Evolutionary conservation across 23 tunicate species (phyloP).

Genomic region (Halocynthia roretzi): DNA sequence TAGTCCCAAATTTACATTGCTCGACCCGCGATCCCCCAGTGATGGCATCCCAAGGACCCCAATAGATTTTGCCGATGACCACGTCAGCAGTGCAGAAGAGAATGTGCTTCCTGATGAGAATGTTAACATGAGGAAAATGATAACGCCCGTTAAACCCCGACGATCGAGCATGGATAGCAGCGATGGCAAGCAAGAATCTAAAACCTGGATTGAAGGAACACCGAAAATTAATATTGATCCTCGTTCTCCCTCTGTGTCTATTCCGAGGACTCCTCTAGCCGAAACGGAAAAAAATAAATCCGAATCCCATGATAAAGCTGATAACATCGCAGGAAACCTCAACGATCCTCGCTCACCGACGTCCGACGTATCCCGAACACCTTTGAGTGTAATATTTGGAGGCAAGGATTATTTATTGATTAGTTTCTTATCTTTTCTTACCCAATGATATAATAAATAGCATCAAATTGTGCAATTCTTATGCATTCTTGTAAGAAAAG

Average conservation of each 20-base stretch:
- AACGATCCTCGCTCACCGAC: constrained; percentile 51
- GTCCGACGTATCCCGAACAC: constrained; percentile 22
- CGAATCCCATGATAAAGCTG: not conserved
- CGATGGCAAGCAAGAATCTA: not conserved
- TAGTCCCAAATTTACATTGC: not conserved
- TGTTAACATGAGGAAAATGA: too few species aligned
- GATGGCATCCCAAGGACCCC: constrained; percentile 36
- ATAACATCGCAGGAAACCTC: not conserved
- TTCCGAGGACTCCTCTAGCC: constrained; percentile 5
- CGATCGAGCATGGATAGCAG: too few species aligned
- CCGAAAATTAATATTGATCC: not conserved
- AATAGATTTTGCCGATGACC: not conserved
- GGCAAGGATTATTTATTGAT: not conserved
- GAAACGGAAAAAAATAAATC: not conserved
- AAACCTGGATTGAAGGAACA: not conserved
- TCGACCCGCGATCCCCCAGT: constrained; percentile 51
- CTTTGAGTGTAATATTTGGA: constrained; percentile 13
- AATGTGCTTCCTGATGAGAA: not conserved
- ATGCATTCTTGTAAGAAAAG: too few species aligned
- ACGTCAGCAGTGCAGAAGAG: not conserved
- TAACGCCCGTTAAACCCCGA: too few species aligned
- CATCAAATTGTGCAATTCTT: too few species aligned
- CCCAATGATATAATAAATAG: too few species aligned
- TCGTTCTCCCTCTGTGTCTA: constrained; percentile 16
- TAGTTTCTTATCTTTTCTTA: not conserved